Evolutionary conservation across 1,140 invertebrate genomes (phyloP), one percentile per base, ranked within the genome.

Genomic region (Chrysopa pallens): DNA sequence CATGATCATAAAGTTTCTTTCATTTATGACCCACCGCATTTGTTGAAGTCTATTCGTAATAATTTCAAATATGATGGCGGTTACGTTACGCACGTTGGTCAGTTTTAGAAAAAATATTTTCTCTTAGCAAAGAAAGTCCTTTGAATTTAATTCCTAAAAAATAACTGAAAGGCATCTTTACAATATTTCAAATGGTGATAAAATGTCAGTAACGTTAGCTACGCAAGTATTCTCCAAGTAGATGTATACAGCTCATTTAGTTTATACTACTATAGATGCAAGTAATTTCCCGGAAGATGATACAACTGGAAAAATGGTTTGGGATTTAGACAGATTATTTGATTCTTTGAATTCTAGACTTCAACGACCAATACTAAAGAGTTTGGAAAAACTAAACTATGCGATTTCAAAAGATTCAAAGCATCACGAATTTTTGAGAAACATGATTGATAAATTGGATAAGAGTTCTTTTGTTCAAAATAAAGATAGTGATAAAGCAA

Each of bases 241-340:
- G n/a, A 38, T 38, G 38, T 38, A 38, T 38, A 38, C 38, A 15
- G 38, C 38, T n/a, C 23, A 13, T 38, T 38, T 38, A 15, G 38
- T 38, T 11, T 38, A 38, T 23, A 38, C 14, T 15, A 38, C 38
- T 9, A 38, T 38, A 6, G 14, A 15, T 23, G 13, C 38, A n/a
- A 23, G 23, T 15, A 38, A 38, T 15, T 38, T 38, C 38, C 13
- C 9, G 4, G 14, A 11, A 38, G 15, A 38, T 23, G 38, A 38
- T 15, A 13, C 15, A 9, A 38, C 38, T n/a, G 9, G 9, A 13
- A 9, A 38, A 15, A 15, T 38, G 13, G 8, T 38, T 13, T 14
- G 14, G 9, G 14, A 38, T 38, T 8, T 17, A 38, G 38, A 38
- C 23, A 38, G 23, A 7, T 15, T 38, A 13, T 38, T 38, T 9